Base-by-base conservation (phyloP, 2,888 invertebrate genomes). In the Spodoptera littoralis region DNA sequence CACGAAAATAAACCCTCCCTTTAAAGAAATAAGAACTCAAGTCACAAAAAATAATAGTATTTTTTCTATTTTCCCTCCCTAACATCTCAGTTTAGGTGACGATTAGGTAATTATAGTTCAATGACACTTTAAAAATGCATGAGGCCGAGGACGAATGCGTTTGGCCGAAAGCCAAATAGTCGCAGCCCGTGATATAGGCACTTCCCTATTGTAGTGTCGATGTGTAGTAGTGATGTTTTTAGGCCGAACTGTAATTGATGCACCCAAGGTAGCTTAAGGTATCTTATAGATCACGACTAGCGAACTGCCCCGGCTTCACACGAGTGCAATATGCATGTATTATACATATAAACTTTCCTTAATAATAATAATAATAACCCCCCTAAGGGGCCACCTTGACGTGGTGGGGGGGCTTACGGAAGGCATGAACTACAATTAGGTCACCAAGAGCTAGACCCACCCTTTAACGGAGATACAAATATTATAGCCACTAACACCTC, bases 61-160 rank as follows among this genome's bases (percentile, higher is more conserved):
- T 22, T 22, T 43, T 45, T 51, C 42, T 50, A 61, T 72, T 54
- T 60, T 60, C 42, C 22, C 42, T 24, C 12, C n/a, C 36, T 42
- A 30, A 41, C 46, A 54, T 22, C 49, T 42, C 8, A 30, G 44
- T 49, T 49, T 63, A 72, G 59, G 61, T 75, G 75, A 52, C 51
- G 65, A 77, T 78, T 76, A 76, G 76, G 76, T 80, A 82, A 82
- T 81, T 73, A 79, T 75, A 76, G 83, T 81, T 79, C 77, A 83
- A 77, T 80, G 82, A 83, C 83, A 78, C 63, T 69, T 57, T 60
- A 55, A 71, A 70, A 64, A 70, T 69, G 77, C 73, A 70, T 59
- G 63, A 48, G 62, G 56, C 61, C 63, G 74, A 60, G 69, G 60
- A 60, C 65, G 65, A 64, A 50, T 71, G 71, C 65, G 73, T 63